Base-by-base conservation (phyloP, 2,797 vertebrate genomes). In the Manis javanica region DNA sequence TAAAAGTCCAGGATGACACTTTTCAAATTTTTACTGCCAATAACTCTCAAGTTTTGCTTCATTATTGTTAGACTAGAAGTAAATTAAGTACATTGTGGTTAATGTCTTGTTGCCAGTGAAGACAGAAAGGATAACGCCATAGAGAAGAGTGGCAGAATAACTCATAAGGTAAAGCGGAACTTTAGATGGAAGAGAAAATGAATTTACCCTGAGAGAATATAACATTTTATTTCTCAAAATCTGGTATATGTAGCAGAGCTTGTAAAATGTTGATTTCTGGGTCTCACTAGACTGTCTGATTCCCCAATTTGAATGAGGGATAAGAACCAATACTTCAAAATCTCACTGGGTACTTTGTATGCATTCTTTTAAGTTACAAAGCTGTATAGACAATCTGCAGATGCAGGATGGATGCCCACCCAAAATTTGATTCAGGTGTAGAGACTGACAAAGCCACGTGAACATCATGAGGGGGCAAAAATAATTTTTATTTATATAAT, bases 391-490 rank as follows among this genome's bases (percentile, higher is more conserved):
- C 3, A 24, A 71, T 2, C 1, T 26, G 1, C 1, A 72, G 5
- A n/a, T n/a, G 10, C 51, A 49, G 10, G 8, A 18, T 37, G 7
- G 57, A 5, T 6, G 1, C 23, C 5, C 0, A 64, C 10, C 21
- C 31, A 10, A 63, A 63, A 61, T 51, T 3, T 74, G 3, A 23
- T 81, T 69, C n/a, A 69, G 12, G 39, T 12, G 1, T n/a, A 55
- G 16, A 77, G 64, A 74, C 6, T 31, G 3, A 59, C 18, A 10
- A 53, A 69, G 1, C 10, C 7, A 24, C 0, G 39, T 1, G 29
- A 1, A 69, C 2, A n/a, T 1, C 7, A 11, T 34, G 10, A 49
- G 18, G 7, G 2, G 0, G 51, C 1, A 10, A 57, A 18, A 91
- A 31, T 18, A 0, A 64, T 53, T 68, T 21, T 61, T 72, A 14